Evolutionary conservation across 1,140 invertebrate genomes (phyloP).

Genomic region (Diorhabda elongata): DNA sequence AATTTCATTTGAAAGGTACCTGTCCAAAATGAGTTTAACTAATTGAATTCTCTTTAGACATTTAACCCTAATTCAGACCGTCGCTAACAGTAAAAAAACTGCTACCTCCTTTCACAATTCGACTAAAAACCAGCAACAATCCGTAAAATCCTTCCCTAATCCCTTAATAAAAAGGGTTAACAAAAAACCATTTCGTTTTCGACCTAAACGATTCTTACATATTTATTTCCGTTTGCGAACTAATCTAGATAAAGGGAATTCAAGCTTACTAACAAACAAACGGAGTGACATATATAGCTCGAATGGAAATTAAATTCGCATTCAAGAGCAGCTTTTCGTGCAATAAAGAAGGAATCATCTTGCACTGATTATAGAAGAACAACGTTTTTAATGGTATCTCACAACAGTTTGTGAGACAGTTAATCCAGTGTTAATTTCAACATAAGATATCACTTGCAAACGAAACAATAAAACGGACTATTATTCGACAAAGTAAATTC

Average conservation of each 20-base stretch:
- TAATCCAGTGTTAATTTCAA: constrained; percentile 11
- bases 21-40: too few species aligned
- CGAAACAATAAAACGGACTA: too few species aligned
- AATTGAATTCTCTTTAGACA: background rate
- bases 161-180: constrained; percentile 2
- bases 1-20: too few species aligned
- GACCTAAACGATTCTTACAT: background rate
- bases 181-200: constrained; percentile 2
- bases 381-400: constrained; percentile 7
- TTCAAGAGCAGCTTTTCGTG: background rate
- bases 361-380: constrained; percentile 8
- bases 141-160: background rate
- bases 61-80: background rate
- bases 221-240: constrained; percentile 2
- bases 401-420: constrained; percentile 7
- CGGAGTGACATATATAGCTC: background rate
- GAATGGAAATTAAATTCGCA: background rate
- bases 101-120: background rate
- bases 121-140: background rate
- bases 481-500: too few species aligned
- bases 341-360: constrained; percentile 6
- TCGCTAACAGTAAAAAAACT: background rate
- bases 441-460: background rate
- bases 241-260: constrained; percentile 2
- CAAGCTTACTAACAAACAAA: constrained; percentile 2